These are phyloP conservation scores for Drosophila mimetica DNA, from an alignment of 2,888 invertebrate genomes.

Conservation along the genomic window DNA sequence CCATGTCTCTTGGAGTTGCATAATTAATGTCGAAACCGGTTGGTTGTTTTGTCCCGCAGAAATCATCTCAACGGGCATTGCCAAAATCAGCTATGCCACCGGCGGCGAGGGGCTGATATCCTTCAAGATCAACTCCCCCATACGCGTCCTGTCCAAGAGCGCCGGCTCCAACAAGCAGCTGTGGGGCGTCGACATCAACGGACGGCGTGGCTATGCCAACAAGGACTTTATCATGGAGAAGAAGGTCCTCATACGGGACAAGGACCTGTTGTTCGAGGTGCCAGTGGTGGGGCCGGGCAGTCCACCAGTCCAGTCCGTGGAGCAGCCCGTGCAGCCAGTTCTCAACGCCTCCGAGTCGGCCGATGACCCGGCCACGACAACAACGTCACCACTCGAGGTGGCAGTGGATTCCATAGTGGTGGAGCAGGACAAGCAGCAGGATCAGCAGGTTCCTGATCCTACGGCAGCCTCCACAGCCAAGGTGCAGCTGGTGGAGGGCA, in stretches of 20 bases:
- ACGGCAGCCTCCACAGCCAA: slow-evolving; percentile 50
- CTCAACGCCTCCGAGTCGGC: slow-evolving; percentile 62
- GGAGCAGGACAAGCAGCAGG: slow-evolving; percentile 62
- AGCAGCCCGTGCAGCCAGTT: slow-evolving; percentile 10
- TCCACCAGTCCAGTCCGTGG: not conserved
- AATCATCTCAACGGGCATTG: slow-evolving; percentile 86
- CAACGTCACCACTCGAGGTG: slow-evolving; percentile 70
- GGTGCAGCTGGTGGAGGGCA: slow-evolving; percentile 88
- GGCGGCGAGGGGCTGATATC: slow-evolving; percentile 87
- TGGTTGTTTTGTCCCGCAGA: slow-evolving; percentile 48
- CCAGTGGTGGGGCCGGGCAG: slow-evolving; percentile 65
- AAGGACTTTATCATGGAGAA: slow-evolving; percentile 87
- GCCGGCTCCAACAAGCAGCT: slow-evolving; percentile 86
- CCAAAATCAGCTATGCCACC: slow-evolving; percentile 86
- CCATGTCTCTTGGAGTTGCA: slow-evolving; percentile 12
- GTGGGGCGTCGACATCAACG: slow-evolving; percentile 90
- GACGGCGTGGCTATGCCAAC: slow-evolving; percentile 89
- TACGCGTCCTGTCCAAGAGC: slow-evolving; percentile 89
- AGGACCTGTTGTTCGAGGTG: slow-evolving; percentile 82
- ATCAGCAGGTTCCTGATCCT: slow-evolving; percentile 31
- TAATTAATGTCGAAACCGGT: not conserved
- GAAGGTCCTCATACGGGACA: slow-evolving; percentile 85
- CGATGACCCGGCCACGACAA: slow-evolving; percentile 57
- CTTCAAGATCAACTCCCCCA: slow-evolving; percentile 86
- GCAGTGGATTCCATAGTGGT: slow-evolving; percentile 74